A percentile compares a stretch with the other conserved stretches of the same genome.
These are phyloP conservation scores for Phrynocephalus versicolor DNA, from an alignment of 2,113 vertebrate genomes.

Conservation along the genomic window DNA sequence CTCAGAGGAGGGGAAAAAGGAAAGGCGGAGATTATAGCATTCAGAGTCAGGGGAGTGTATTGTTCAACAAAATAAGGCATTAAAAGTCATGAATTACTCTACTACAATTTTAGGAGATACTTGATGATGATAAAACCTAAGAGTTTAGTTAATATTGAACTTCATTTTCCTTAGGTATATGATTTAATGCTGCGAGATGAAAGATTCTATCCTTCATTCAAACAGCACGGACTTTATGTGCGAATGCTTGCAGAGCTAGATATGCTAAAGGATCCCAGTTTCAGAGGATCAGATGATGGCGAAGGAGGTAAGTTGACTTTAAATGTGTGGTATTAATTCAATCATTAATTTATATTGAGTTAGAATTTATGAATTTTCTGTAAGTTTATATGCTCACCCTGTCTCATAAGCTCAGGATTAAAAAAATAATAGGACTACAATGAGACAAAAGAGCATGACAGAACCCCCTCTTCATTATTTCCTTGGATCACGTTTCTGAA, in stretches of 20 bases:
- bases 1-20: neutral
- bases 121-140: neutral
- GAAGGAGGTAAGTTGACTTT: conserved; percentile 81
- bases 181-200: conserved; percentile 96
- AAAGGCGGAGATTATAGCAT: neutral
- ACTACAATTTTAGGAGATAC: neutral
- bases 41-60: too few relatives aligned
- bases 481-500: neutral
- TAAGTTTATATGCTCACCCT: neutral
- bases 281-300: conserved; percentile 94
- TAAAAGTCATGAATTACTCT: neutral
- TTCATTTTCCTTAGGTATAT: conserved; percentile 86
- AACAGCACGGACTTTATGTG: conserved; percentile 92
- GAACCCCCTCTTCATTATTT: neutral
- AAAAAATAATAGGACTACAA: neutral
- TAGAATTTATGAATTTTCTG: neutral
- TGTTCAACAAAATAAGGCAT: neutral
- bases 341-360: neutral
- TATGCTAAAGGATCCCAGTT: conserved; percentile 98
- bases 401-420: neutral
- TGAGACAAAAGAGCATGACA: neutral
- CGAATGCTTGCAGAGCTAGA: conserved; percentile 97
- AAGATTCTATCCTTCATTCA: conserved; percentile 95
- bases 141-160: neutral
- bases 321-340: neutral